A percentile compares a stretch with the other conserved stretches of the same genome.
phyloP scores from a whole-genome alignment of 1,140 invertebrate genomes.

The Acromyrmex charruanus region DNA sequence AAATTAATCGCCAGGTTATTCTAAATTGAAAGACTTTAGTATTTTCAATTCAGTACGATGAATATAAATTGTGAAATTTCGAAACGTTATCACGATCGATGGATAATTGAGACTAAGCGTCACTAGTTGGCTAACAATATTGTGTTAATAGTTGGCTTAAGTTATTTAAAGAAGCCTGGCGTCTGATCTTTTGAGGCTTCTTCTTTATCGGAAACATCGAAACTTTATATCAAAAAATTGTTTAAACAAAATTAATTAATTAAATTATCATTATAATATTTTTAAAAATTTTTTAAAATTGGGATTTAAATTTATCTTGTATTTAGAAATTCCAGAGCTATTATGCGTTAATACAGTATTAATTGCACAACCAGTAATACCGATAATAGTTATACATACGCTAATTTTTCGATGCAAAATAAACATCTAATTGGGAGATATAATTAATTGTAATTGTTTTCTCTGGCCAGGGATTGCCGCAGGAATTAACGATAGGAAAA shows the following conservation, averaged over 20 bases:
- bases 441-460: slow-evolving; percentile 14
- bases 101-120: slow-evolving; percentile 19
- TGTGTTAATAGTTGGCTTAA: neutral
- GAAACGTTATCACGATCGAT: slow-evolving; percentile 24
- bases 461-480: neutral
- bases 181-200: slow-evolving; percentile 9
- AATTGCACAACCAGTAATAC: neutral
- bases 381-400: neutral
- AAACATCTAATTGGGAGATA: neutral
- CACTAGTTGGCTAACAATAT: neutral
- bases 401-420: slow-evolving; percentile 22
- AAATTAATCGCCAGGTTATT: slow-evolving; percentile 16
- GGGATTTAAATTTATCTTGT: neutral
- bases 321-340: neutral
- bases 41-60: slow-evolving; percentile 5
- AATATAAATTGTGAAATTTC: slow-evolving; percentile 33
- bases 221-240: neutral
- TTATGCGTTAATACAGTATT: neutral
- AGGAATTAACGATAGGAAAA: slow-evolving; percentile 6
- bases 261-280: neutral
- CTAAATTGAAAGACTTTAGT: neutral
- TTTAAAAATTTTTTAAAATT: neutral
- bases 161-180: neutral
- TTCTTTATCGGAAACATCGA: neutral
- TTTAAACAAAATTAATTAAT: neutral